Evolutionary conservation across 2,797 vertebrate species (phyloP).

Genomic region (Acanthopagrus latus): DNA sequence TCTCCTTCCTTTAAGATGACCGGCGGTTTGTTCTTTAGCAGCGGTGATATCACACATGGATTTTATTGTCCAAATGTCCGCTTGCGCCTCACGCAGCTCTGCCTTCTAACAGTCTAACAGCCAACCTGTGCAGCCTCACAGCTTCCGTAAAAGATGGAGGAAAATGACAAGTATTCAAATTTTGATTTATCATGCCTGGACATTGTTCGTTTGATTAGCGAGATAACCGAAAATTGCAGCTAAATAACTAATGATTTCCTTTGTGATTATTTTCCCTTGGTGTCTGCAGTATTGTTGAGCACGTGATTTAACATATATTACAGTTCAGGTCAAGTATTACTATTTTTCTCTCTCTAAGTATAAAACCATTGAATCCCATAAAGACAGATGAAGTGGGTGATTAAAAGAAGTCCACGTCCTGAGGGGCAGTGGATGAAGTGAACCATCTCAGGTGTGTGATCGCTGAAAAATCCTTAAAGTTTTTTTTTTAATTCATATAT

Average conservation of each 20-base stretch:
- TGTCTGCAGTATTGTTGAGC: background rate
- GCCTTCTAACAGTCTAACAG: constrained; percentile 1
- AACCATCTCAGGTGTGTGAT: constrained; percentile 6
- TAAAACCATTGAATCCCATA: constrained; percentile 1
- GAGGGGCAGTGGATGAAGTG: background rate
- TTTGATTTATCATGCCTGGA: background rate
- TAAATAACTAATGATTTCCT: background rate
- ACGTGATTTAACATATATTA: background rate
- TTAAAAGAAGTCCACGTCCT: background rate
- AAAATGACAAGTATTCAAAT: background rate
- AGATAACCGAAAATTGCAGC: background rate
- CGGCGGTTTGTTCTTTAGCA: background rate
- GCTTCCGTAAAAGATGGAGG: background rate
- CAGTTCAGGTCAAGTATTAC: background rate
- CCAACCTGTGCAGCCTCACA: background rate
- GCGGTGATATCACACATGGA: constrained; percentile 1
- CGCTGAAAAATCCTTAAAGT: background rate
- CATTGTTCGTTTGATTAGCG: background rate
- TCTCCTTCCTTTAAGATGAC: background rate
- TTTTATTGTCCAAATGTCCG: background rate
- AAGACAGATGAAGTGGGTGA: background rate
- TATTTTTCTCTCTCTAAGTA: background rate
- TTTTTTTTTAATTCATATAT: background rate
- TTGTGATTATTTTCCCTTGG: background rate
- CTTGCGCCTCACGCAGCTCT: constrained; percentile 10